phyloP scores from a whole-genome alignment of 2,797 vertebrate genomes.

The Benthosema pterotum region DNA sequence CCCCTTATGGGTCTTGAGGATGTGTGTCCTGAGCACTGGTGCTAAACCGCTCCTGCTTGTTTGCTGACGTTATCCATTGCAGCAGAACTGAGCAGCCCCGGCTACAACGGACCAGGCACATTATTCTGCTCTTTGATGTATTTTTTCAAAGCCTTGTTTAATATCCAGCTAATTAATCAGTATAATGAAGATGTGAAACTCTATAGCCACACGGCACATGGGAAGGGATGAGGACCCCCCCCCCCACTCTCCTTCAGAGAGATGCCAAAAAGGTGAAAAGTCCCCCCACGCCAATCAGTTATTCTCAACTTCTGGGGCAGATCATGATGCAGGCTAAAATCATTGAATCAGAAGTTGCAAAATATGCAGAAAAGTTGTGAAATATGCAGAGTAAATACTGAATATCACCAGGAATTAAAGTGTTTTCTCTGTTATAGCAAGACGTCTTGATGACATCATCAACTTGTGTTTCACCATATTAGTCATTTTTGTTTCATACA shows the following conservation, averaged over 20 bases:
- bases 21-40: slow-evolving; percentile 12
- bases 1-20: slow-evolving; percentile 29
- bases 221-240: slow-evolving; percentile 12
- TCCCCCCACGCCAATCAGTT: background rate
- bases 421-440: slow-evolving; percentile 17
- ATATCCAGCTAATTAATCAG: slow-evolving; percentile 65
- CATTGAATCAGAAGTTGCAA: no score
- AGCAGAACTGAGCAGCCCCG: slow-evolving; percentile 45
- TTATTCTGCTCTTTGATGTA: slow-evolving; percentile 71
- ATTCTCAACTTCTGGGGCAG: slow-evolving; percentile 15
- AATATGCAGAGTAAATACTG: background rate
- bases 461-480: no score
- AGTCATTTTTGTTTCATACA: no score
- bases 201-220: slow-evolving; percentile 12
- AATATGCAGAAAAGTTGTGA: no score
- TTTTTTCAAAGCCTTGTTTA: slow-evolving; percentile 66
- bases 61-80: slow-evolving; percentile 70
- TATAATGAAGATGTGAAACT: slow-evolving; percentile 49
- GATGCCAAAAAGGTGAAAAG: slow-evolving; percentile 26
- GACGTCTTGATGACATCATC: no score
- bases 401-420: slow-evolving; percentile 10
- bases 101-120: slow-evolving; percentile 31
- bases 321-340: no score
- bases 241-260: slow-evolving; percentile 22
- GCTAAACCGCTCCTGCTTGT: slow-evolving; percentile 60